Conservation (phyloP, 2,888 invertebrate species). For the Empis livida region DNA sequence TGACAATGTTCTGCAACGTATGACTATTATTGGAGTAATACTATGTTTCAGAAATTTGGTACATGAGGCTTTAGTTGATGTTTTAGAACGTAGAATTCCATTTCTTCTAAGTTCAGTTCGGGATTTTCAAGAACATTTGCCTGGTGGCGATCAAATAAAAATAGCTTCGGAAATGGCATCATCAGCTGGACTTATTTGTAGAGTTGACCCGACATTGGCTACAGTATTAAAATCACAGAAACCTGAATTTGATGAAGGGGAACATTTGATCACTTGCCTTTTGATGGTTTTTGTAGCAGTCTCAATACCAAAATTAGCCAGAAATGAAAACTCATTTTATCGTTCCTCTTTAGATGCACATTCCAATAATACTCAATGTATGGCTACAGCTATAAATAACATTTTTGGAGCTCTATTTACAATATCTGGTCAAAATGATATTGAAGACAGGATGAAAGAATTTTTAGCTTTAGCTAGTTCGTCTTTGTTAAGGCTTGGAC, state of each 20-base stretch:
- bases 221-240: slow-evolving; percentile 83
- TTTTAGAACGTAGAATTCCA: slow-evolving; percentile 86
- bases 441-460: slow-evolving; percentile 96
- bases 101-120: slow-evolving; percentile 89
- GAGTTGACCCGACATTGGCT: slow-evolving; percentile 90
- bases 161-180: slow-evolving; percentile 96
- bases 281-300: slow-evolving; percentile 99
- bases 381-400: slow-evolving; percentile 91
- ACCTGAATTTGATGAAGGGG: slow-evolving; percentile 76
- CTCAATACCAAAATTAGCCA: slow-evolving; percentile 87
- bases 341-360: slow-evolving; percentile 82
- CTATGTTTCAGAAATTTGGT: slow-evolving; percentile 88
- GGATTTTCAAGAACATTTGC: slow-evolving; percentile 86
- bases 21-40: slow-evolving; percentile 97
- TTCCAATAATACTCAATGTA: slow-evolving; percentile 97
- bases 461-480: slow-evolving; percentile 88
- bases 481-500: slow-evolving; percentile 83
- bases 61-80: slow-evolving; percentile 87
- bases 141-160: slow-evolving; percentile 77
- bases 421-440: slow-evolving; percentile 90
- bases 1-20: slow-evolving; percentile 89
- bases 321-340: slow-evolving; percentile 80
- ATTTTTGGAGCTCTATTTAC: slow-evolving; percentile 95
- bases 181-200: slow-evolving; percentile 85
- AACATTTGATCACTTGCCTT: slow-evolving; percentile 85